Conservation (phyloP, 64 coral and sea anemone genomes). For the Stichodactyla helianthus region DNA sequence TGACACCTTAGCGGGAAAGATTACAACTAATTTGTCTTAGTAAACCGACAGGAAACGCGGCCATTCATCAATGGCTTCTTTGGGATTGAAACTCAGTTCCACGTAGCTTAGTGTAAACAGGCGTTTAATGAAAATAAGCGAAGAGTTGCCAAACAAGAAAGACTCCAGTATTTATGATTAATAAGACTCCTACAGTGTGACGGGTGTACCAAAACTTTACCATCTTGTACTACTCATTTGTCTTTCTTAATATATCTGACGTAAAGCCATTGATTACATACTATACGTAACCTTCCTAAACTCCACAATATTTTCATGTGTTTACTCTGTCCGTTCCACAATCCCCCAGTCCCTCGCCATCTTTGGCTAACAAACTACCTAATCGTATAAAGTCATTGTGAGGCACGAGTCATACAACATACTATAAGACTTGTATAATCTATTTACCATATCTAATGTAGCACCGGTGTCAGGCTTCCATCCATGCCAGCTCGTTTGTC, state of each 20-base stretch:
- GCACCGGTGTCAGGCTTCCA: background rate
- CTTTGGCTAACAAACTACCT: no score
- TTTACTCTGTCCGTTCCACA: no score
- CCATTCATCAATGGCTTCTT: background rate
- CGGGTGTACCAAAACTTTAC: no score
- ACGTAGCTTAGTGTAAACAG: background rate
- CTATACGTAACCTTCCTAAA: no score
- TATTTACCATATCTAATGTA: background rate
- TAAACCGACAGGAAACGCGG: background rate
- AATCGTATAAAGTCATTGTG: no score
- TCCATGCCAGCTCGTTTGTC: background rate
- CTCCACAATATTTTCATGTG: no score
- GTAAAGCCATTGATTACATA: no score
- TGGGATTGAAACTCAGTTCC: background rate
- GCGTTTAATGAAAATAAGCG: background rate
- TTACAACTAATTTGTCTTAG: background rate
- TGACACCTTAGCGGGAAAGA: background rate
- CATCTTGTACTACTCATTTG: no score
- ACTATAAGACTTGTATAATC: no score
- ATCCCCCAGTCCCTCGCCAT: no score
- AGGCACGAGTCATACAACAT: no score
- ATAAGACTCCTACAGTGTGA: background rate
- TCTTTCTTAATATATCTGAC: no score
- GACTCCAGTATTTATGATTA: background rate
- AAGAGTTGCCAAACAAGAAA: background rate